Evolutionary conservation across 37 sponge, comb jelly and placozoan species (phyloP).

Genomic region (Agelas oroides): DNA sequence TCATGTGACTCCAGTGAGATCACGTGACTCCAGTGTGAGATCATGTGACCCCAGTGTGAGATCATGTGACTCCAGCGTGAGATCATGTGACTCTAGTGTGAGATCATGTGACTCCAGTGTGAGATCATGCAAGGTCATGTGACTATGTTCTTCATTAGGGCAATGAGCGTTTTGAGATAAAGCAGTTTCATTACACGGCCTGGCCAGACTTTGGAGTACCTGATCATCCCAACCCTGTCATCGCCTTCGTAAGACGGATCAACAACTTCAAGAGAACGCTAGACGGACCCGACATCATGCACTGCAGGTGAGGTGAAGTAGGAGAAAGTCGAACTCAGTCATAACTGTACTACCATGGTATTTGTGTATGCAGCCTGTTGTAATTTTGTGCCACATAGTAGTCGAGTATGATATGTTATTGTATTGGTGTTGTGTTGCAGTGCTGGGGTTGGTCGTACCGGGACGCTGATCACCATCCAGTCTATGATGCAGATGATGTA

Average conservation of each 20-base stretch:
- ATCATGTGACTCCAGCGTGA: too few species aligned
- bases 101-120: too few species aligned
- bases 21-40: too few species aligned
- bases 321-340: not conserved
- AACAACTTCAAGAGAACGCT: conserved; percentile 41
- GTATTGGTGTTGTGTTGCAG: conserved; percentile 42
- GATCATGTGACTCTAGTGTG: too few species aligned
- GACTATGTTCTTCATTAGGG: conserved; percentile 28
- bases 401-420: too few species aligned
- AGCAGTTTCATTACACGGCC: conserved; percentile 88
- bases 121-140: too few species aligned
- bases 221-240: conserved; percentile 65
- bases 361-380: too few species aligned
- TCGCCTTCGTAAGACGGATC: conserved; percentile 63
- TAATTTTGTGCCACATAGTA: too few species aligned
- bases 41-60: too few species aligned
- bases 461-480: conserved; percentile 75
- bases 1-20: too few species aligned
- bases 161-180: conserved; percentile 59
- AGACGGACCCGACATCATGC: conserved; percentile 72
- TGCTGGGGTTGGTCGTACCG: conserved; percentile 90
- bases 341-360: too few species aligned
- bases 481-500: conserved; percentile 73
- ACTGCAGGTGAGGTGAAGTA: conserved; percentile 92
- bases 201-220: conserved; percentile 94